Evolutionary conservation across 2,888 invertebrate species (phyloP), one percentile per base, ranked within the genome.

Genomic region (Hypercompe scribonia): DNA sequence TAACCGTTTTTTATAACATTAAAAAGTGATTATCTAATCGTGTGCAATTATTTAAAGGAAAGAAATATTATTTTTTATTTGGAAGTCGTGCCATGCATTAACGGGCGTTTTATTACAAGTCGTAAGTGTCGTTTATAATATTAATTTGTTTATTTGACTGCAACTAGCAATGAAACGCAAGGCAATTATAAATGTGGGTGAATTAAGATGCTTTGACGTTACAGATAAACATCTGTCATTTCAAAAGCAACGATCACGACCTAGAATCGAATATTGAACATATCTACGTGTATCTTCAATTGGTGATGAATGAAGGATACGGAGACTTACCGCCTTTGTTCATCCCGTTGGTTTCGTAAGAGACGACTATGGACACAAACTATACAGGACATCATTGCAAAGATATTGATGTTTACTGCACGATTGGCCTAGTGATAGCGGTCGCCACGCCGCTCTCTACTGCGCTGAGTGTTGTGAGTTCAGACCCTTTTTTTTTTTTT

Each of bases 11-110:
- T 86, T 79, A 85, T 82, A 76, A 69, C 71, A 36, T 74, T 63
- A 82, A 83, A 81, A 78, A 78, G 70, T 63, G 54, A 74, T 78
- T 80, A 82, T 81, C 76, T 84, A 86, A 86, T 86, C 82, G 83
- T 78, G 76, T 73, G 83, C 83, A 81, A 87, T 88, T 88, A 87
- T 83, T 80, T 80, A 78, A 77, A 84, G 76, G 80, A 80, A 85
- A 79, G 80, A 83, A 86, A 84, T 66, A 46, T 81, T 79, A 76
- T 79, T 83, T 68, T 86, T 87, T 82, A 85, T 84, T 84, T 83
- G 75, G 78, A 81, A 83, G 72, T 83, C 83, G 81, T 86, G 82
- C 72, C 36, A 77, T 61, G 24, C 70, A 73, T 81, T 77, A 79
- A 75, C 73, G 66, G 72, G 71, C 73, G 72, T 36, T 72, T 81